Conservation (phyloP, 2,113 vertebrate species). For the Percina caprodes region DNA sequence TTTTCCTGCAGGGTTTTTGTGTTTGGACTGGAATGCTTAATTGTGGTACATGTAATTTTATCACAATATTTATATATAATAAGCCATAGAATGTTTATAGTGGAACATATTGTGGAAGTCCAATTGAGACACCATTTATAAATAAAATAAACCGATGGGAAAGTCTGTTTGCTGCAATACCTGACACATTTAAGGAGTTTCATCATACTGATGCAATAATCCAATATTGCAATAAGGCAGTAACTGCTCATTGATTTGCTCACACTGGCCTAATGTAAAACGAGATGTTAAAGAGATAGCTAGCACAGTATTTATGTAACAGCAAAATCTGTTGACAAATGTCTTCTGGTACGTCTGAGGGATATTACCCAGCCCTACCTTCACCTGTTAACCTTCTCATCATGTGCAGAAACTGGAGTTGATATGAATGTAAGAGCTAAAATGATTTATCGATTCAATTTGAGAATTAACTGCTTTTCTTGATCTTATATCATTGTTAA, state of each 20-base stretch:
- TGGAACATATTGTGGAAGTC: not conserved
- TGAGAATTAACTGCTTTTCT: too few species aligned
- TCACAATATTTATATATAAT: not conserved
- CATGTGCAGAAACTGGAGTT: not conserved
- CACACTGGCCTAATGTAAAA: not conserved
- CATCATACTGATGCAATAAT: not conserved
- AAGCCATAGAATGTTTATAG: not conserved
- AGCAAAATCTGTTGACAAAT: not conserved
- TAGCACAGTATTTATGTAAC: not conserved
- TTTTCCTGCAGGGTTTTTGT: too few species aligned
- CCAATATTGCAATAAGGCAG: conserved; percentile 6
- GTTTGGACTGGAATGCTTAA: too few species aligned
- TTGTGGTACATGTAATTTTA: not conserved
- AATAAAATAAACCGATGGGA: not conserved
- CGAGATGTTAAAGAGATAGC: not conserved
- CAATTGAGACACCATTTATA: not conserved
- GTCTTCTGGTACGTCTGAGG: not conserved
- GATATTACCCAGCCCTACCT: not conserved
- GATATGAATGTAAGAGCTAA: too few species aligned
- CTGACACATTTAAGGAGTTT: not conserved
- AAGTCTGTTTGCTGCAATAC: not conserved
- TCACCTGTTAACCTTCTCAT: not conserved
- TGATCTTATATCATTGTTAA: too few species aligned
- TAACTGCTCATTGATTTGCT: not conserved
- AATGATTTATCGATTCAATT: too few species aligned